Percentiles rank a stretch among this genome's conserved stretches.
Evolutionary conservation across 2,113 vertebrate genomes (phyloP).

Genomic region (Psittacara wagleri): DNA sequence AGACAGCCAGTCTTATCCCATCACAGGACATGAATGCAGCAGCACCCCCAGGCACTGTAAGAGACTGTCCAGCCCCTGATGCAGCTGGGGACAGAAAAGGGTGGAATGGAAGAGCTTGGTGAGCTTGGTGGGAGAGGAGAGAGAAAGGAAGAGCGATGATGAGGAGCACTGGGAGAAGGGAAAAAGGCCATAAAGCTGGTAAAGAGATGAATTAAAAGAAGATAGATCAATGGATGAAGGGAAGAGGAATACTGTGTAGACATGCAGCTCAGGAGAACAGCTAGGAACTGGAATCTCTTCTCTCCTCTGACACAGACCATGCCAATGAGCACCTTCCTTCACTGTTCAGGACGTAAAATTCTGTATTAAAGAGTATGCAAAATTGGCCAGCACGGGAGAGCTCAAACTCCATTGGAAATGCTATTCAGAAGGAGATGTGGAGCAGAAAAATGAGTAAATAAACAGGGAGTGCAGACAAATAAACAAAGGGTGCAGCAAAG

Average conservation of each 20-base stretch:
- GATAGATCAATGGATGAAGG: neutral
- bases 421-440: neutral
- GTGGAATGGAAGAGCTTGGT: neutral
- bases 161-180: neutral
- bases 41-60: neutral
- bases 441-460: neutral
- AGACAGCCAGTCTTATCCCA: neutral
- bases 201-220: neutral
- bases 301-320: neutral
- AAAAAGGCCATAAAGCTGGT: neutral
- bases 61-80: neutral
- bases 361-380: neutral
- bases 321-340: neutral
- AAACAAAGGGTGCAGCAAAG: neutral
- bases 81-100: neutral
- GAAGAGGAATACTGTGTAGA: neutral
- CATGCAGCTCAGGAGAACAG: neutral
- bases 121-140: neutral
- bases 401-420: neutral
- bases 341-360: neutral
- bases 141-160: neutral
- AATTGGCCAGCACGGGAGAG: fast-evolving
- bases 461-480: neutral
- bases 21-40: fast-evolving
- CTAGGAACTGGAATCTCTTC: neutral